These are phyloP conservation scores for Pseudotriccus pelzelni DNA, from an alignment of 2,797 vertebrate genomes.

Conservation along the genomic window DNA sequence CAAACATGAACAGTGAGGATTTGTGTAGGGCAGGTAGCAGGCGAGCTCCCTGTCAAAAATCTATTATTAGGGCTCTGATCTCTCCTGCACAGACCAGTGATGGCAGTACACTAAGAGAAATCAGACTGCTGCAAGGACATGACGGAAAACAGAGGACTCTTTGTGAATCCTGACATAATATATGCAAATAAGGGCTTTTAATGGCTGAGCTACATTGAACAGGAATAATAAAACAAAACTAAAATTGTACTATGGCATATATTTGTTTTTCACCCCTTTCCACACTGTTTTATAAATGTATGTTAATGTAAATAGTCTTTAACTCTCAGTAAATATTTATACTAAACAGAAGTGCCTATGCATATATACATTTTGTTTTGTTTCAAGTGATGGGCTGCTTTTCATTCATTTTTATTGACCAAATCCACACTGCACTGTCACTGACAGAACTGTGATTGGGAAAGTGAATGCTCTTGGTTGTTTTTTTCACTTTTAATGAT, in stretches of 20 bases:
- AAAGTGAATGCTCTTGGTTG: neutral
- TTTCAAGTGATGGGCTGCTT: slow-evolving; percentile 11
- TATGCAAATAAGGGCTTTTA: slow-evolving; percentile 72
- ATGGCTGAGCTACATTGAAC: slow-evolving; percentile 59
- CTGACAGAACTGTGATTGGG: slow-evolving; percentile 24
- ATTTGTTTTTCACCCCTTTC: slow-evolving; percentile 29
- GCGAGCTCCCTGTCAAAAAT: slow-evolving; percentile 82
- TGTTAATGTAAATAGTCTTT: slow-evolving; percentile 45
- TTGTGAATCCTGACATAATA: slow-evolving; percentile 70
- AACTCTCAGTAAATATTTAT: slow-evolving; percentile 35
- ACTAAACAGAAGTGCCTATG: slow-evolving; percentile 26
- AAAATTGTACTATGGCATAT: slow-evolving; percentile 28
- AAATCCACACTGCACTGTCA: slow-evolving; percentile 24
- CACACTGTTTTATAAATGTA: slow-evolving; percentile 39
- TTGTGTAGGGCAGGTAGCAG: slow-evolving; percentile 83
- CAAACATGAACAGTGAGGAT: slow-evolving; percentile 81
- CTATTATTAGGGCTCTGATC: slow-evolving; percentile 85
- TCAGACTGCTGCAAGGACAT: slow-evolving; percentile 54
- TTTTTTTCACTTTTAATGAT: neutral
- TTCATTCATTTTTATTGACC: slow-evolving; percentile 44
- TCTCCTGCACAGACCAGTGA: slow-evolving; percentile 73
- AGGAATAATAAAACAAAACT: slow-evolving; percentile 66
- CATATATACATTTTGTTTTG: slow-evolving; percentile 23
- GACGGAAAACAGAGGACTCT: slow-evolving; percentile 54
- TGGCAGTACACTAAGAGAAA: slow-evolving; percentile 66